Base-by-base conservation (phyloP, 2,888 invertebrate species). In the Tipula confusa region DNA sequence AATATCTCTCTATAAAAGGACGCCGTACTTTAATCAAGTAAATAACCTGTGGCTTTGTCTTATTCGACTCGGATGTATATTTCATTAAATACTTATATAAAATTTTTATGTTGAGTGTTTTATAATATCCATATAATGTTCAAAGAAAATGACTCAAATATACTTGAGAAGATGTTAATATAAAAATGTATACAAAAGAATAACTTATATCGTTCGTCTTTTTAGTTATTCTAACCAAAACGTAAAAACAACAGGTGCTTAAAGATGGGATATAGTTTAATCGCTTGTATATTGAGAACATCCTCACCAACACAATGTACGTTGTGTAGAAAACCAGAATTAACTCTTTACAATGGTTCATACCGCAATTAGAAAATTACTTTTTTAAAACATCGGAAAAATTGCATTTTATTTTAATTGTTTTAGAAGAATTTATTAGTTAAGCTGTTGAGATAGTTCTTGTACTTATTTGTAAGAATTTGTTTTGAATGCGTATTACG, bases 251-350 rank as follows among this genome's bases (percentile, higher is more conserved):
- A 64, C 64, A 64, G 64, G 64, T 64, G 64, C 24, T 64, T 64
- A 64, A 64, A 64, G 64, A 64, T 64, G 64, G 24, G 64, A 64
- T 64, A 24, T 64, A 64, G 64, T 64, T 64, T 24, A 64, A 64
- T 64, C 64, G 24, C 2, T 64, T 64, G 24, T 11, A 2, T 64
- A 64, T 64, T 64, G 24, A 64, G 24, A 64, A 64, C 64, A 24
- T 64, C 48, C 48, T 48, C 48, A 64, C 64, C 13, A 1, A 15
- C 64, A 24, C 11, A 64, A 24, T 18, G 18, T 24, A 24, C 2
- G 24, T 24, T 9, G 64, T 9, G 64, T 24, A 64, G 9, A 64
- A 64, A 64, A 64, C 64, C 18, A 24, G 64, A 9, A 64, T 24
- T 64, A 64, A 64, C 9, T 18, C 64, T 64, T 24, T 18, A 24